phyloP scores from a whole-genome alignment of 2,113 vertebrate genomes.

The Spheniscus mendiculus region DNA sequence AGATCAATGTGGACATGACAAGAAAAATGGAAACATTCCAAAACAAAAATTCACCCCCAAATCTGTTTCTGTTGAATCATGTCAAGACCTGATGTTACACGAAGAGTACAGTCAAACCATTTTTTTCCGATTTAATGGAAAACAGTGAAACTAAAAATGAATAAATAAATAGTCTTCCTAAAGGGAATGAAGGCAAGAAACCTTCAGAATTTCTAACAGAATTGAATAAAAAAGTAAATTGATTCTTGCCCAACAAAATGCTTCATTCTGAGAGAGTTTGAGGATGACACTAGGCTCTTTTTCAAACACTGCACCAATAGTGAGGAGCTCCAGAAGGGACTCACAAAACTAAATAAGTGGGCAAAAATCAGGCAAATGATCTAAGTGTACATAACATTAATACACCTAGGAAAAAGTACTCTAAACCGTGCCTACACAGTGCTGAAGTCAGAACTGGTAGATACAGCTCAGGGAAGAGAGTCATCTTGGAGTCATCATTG shows the following conservation, averaged over 20 bases:
- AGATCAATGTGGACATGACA: background rate
- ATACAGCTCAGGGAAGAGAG: background rate
- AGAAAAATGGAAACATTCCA: constrained; percentile 9
- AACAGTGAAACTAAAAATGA: background rate
- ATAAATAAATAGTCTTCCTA: background rate
- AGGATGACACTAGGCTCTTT: background rate
- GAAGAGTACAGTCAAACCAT: background rate
- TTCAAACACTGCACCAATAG: background rate
- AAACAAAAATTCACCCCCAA: background rate
- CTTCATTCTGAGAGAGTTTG: background rate
- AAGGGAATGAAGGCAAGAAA: background rate
- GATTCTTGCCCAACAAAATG: background rate
- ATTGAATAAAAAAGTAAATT: background rate
- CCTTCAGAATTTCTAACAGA: background rate
- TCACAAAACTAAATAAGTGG: background rate
- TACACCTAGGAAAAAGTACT: background rate
- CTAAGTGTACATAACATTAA: background rate
- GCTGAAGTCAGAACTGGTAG: background rate
- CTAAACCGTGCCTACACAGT: background rate
- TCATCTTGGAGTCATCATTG: background rate
- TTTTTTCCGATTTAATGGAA: background rate
- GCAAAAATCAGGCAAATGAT: background rate
- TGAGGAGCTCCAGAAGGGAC: background rate
- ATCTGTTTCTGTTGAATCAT: background rate
- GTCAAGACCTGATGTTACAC: background rate